phyloP scores from a whole-genome alignment of 2,113 vertebrate species.

The Prietella phreatophila region DNA sequence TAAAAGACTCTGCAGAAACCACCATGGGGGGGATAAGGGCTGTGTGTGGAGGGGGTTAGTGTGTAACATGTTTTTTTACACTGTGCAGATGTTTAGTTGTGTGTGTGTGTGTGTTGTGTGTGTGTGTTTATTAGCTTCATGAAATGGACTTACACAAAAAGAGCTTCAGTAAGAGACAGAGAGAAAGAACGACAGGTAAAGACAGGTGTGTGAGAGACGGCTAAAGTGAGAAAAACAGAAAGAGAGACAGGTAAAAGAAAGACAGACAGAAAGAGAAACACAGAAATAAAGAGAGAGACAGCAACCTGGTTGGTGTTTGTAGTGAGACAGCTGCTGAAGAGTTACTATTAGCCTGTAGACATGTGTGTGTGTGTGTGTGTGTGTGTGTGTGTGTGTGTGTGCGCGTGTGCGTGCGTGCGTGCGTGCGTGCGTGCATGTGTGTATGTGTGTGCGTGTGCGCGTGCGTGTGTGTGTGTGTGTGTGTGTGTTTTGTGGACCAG shows the following conservation, averaged over 20 bases:
- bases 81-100: neutral
- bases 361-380: neutral
- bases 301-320: neutral
- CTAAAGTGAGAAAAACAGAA: neutral
- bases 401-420: too few relatives aligned
- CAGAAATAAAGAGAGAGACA: neutral
- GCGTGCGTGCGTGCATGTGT: too few relatives aligned
- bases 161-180: neutral
- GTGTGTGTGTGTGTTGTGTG: slow-evolving; percentile 16
- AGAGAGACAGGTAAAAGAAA: neutral
- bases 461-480: too few relatives aligned
- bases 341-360: slow-evolving; percentile 42
- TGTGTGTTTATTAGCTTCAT: neutral
- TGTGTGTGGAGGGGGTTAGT: neutral
- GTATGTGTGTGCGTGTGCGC: too few relatives aligned
- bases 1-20: slow-evolving; percentile 37
- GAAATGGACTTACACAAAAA: neutral
- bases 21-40: neutral
- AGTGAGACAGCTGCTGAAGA: slow-evolving; percentile 29
- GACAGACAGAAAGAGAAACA: too few relatives aligned
- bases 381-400: too few relatives aligned
- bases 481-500: neutral
- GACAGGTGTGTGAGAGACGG: neutral
- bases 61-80: neutral
- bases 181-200: neutral